Evolutionary conservation across 2,113 vertebrate species (phyloP).

Genomic region (Thalassoma bifasciatum): DNA sequence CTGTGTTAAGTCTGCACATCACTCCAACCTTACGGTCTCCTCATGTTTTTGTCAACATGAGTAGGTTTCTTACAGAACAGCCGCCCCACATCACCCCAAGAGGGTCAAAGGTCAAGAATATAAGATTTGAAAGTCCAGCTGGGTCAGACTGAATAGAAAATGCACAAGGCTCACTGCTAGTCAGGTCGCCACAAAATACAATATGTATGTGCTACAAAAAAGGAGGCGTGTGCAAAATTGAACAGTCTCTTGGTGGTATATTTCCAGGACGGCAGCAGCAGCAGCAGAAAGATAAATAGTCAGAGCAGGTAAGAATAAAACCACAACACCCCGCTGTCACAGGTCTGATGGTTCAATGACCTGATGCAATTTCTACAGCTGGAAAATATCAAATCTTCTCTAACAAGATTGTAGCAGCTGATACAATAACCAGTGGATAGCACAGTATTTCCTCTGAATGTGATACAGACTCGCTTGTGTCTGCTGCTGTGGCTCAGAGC

Average conservation of each 20-base stretch:
- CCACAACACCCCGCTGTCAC: not conserved
- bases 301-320: not conserved
- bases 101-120: conserved; percentile 7
- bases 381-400: conserved; percentile 28
- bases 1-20: not conserved
- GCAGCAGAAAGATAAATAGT: not conserved
- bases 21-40: not conserved
- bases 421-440: conserved; percentile 29
- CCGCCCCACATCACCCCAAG: not conserved
- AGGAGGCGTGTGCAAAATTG: not conserved
- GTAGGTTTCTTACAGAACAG: not conserved
- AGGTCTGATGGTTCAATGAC: not conserved
- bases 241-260: not conserved
- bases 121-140: not conserved
- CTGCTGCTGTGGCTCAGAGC: not conserved
- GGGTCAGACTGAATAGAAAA: not conserved
- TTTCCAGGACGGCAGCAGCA: not conserved
- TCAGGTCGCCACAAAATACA: not conserved
- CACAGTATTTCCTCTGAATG: conserved; percentile 24
- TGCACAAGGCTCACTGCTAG: not conserved
- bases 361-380: conserved; percentile 12
- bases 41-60: not conserved
- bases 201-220: not conserved
- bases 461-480: not conserved
- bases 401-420: conserved; percentile 21